Evolutionary conservation across 2,113 vertebrate species (phyloP).

Genomic region (Passer montanus): DNA sequence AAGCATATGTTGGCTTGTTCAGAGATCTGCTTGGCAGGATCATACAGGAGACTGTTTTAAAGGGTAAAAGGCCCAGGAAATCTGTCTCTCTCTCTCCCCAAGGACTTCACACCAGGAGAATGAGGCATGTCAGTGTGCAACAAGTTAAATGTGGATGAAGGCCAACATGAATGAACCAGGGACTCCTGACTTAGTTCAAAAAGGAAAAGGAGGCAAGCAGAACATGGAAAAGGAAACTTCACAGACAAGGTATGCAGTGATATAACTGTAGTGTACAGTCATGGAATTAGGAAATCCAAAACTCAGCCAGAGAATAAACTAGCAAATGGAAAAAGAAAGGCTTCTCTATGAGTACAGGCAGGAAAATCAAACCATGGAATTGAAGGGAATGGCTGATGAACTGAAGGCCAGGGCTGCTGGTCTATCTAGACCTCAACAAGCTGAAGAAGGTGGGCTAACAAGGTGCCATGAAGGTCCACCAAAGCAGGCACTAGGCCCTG

Average conservation of each 20-base stretch:
- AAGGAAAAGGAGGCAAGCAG: not conserved
- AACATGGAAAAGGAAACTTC: not conserved
- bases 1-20: not conserved
- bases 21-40: not conserved
- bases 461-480: not conserved
- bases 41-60: not conserved
- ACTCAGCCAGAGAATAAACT: not conserved
- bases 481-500: not conserved
- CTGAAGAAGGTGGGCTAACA: not conserved
- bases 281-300: not conserved
- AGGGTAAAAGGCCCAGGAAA: not conserved
- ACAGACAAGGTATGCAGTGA: not conserved
- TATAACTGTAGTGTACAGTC: not conserved
- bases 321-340: not conserved
- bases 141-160: not conserved
- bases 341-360: not conserved
- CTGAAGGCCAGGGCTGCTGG: not conserved
- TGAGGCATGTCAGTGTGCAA: not conserved
- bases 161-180: not conserved
- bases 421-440: accelerated
- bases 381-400: not conserved
- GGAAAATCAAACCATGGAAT: not conserved
- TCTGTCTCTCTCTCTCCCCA: not conserved
- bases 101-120: not conserved
- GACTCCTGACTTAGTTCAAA: not conserved